A percentile compares a stretch with the other conserved stretches of the same genome.
Conservation (phyloP, 2,888 invertebrate species). For the Hylaea fasciaria region DNA sequence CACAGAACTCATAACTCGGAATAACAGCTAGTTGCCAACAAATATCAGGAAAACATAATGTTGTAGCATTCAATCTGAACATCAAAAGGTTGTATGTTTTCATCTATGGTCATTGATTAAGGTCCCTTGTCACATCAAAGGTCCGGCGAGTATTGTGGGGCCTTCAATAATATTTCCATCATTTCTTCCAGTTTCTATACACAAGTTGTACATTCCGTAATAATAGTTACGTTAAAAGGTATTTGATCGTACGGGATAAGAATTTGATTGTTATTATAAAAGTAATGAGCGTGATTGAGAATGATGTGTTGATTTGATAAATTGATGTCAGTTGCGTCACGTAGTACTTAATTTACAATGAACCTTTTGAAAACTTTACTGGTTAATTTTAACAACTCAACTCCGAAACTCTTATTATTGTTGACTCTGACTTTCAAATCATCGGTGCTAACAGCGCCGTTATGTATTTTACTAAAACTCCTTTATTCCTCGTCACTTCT, state of each 20-base stretch:
- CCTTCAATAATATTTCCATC: conserved; percentile 70
- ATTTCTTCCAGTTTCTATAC: conserved; percentile 54
- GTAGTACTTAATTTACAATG: not conserved
- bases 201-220: conserved; percentile 22
- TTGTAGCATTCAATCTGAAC: conserved; percentile 43
- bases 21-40: conserved; percentile 35
- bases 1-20: conserved; percentile 36
- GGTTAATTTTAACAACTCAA: conserved; percentile 15
- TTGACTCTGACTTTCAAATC: too few species aligned
- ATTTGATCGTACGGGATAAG: conserved; percentile 19
- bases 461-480: too few species aligned
- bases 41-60: conserved; percentile 39
- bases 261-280: conserved; percentile 24
- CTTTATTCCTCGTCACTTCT: not conserved
- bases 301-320: conserved; percentile 28
- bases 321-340: conserved; percentile 18
- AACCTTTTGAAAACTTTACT: conserved; percentile 7
- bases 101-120: conserved; percentile 75
- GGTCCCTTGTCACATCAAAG: conserved; percentile 81
- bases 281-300: conserved; percentile 27
- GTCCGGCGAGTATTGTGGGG: conserved; percentile 66
- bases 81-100: conserved; percentile 70
- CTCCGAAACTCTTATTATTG: conserved; percentile 1
- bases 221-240: conserved; percentile 34
- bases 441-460: too few species aligned